Base-by-base conservation (phyloP, 2,797 vertebrate species). In the Cuculus canorus region DNA sequence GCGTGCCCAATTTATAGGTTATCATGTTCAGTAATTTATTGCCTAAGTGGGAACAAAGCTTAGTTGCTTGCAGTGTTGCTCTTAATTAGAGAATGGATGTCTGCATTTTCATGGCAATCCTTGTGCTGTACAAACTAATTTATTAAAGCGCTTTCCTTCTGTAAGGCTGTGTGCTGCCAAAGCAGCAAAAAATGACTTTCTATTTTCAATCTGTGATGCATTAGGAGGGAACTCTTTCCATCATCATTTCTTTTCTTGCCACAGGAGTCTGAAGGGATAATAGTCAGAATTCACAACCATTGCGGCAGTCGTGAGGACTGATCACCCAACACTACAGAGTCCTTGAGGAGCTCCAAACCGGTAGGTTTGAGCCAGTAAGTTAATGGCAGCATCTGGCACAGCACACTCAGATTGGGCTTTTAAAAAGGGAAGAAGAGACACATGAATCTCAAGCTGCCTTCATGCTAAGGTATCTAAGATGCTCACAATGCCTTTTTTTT, bases 261-360 rank as follows among this genome's bases (percentile, higher is more conserved):
- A 2, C 6, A 52, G 33, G 78, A 84, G 17, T 41, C 79, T 33
- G 23, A 43, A 89, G 47, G 66, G 39, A 45, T 28, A 32, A 76
- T 0, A 2, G 17, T 14, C 35, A 32, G 54, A 11, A 33, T 19
- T 70, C 50, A 53, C 23, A 63, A 13, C 19, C 28, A 17, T 3
- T 24, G 19, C 23, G 47, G 63, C 22, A 50, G 43, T 82, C 1
- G 0, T 13, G 35, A 65, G 63, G 69, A 41, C 59, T 8, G 28
- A 66, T 30, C 0, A 1, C 32, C 19, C 13, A 50, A 12, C 4
- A 5, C 32, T 33, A 1, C 4, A 33, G 77, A 41, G 18, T 59
- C 68, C 64, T 47, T 35, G n/a, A 64, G 45, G 35, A 68, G 43
- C 85, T 78, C 39, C 65, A 17, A 10, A 61, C 25, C 33, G 52